A percentile compares a stretch with the other conserved stretches of the same genome.
phyloP scores from a whole-genome alignment of 2,888 invertebrate species.

The Caenorhabditis sp. region DNA sequence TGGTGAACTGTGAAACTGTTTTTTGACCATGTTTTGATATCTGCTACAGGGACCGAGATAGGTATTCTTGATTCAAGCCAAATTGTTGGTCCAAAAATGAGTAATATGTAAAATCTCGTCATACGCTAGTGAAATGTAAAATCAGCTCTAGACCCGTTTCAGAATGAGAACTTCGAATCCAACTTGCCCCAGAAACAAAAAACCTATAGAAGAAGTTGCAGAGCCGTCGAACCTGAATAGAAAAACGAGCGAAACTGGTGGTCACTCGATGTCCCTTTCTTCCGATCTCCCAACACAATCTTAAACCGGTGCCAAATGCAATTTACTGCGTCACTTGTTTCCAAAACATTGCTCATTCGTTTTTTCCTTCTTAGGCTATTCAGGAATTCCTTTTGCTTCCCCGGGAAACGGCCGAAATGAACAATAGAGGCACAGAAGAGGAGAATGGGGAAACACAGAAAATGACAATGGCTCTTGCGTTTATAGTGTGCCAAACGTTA shows the following conservation, averaged over 20 bases:
- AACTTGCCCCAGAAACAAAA: too few relatives aligned
- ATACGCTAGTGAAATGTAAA: too few relatives aligned
- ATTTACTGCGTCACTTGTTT: conserved; percentile 27
- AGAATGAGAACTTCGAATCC: too few relatives aligned
- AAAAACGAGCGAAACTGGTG: background rate
- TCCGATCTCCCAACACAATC: conserved; percentile 1
- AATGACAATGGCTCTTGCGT: conserved; percentile 44
- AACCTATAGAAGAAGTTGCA: too few relatives aligned
- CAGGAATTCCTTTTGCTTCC: conserved; percentile 20
- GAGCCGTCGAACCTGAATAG: background rate
- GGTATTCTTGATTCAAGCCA: too few relatives aligned
- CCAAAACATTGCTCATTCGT: conserved; percentile 12
- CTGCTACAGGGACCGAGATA: too few relatives aligned
- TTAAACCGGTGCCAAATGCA: conserved; percentile 45
- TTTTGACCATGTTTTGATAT: too few relatives aligned
- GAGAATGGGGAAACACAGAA: conserved; percentile 18
- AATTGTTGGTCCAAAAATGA: too few relatives aligned
- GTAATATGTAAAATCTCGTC: too few relatives aligned
- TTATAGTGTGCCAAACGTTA: conserved; percentile 42
- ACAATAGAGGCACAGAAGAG: conserved; percentile 27
- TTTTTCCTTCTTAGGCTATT: conserved; percentile 32
- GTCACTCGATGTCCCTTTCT: conserved; percentile 22
- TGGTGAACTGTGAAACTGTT: too few relatives aligned
- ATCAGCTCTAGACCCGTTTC: too few relatives aligned
- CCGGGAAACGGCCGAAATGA: conserved; percentile 37